Evolutionary conservation across 2,797 vertebrate species (phyloP).

Genomic region (Eidolon dupreanum): DNA sequence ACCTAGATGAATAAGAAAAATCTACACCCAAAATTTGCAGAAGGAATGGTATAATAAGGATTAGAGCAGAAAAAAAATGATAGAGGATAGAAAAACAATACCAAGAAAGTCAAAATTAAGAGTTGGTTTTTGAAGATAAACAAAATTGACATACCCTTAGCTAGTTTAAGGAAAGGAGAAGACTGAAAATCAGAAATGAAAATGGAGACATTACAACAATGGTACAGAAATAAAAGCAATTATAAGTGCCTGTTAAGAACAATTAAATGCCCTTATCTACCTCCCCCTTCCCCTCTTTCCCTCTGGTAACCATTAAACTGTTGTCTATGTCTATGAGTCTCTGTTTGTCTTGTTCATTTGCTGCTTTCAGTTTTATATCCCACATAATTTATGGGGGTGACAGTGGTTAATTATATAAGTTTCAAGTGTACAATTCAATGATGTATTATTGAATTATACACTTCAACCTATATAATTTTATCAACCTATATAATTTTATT

Average conservation of each 20-base stretch:
- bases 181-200: background rate
- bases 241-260: background rate
- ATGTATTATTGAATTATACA: no score
- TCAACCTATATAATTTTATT: no score
- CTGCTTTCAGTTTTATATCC: no score
- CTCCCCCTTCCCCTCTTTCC: no score
- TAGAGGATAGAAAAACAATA: background rate
- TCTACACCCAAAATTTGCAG: background rate
- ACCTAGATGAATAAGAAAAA: background rate
- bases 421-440: no score
- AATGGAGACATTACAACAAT: background rate
- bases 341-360: no score
- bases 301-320: no score
- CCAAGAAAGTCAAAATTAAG: background rate
- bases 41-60: background rate
- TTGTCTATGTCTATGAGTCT: no score
- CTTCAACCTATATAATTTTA: no score
- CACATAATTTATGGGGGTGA: no score
- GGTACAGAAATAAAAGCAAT: background rate
- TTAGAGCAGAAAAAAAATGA: background rate
- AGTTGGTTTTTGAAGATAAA: background rate
- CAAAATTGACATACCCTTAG: background rate
- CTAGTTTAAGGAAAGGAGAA: background rate
- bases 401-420: no score
- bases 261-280: background rate